phyloP scores from a whole-genome alignment of 1,140 invertebrate genomes.

The Saccostrea echinata region DNA sequence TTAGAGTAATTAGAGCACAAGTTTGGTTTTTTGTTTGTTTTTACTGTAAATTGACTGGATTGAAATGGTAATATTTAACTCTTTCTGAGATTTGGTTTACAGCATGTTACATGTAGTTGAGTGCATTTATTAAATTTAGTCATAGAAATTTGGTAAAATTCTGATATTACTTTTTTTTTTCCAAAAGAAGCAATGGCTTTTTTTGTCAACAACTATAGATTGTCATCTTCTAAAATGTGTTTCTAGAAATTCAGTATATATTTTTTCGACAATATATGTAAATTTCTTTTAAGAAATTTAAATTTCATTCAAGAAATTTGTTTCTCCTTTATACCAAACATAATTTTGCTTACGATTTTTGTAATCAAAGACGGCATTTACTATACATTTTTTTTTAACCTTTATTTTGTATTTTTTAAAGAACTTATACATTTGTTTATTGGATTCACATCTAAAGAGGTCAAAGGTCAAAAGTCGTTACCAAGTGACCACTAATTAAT shows the following conservation, averaged over 20 bases:
- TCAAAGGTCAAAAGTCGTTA: neutral
- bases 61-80: too few relatives aligned
- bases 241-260: neutral
- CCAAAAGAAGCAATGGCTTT: neutral
- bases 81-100: constrained; percentile 2
- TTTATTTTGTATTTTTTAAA: neutral
- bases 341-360: neutral
- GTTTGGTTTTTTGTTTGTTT: too few relatives aligned
- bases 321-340: neutral
- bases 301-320: too few relatives aligned
- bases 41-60: too few relatives aligned
- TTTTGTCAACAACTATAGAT: neutral
- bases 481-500: neutral
- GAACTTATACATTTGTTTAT: neutral
- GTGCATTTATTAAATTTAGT: neutral
- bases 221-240: neutral
- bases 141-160: neutral
- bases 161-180: neutral
- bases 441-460: neutral
- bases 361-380: constrained; percentile 37
- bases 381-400: neutral
- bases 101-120: neutral
- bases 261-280: neutral
- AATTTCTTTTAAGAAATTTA: neutral
- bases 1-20: too few relatives aligned